A percentile compares a stretch with the other conserved stretches of the same genome.
Conservation (phyloP, 2,113 vertebrate species). For the Noturus placidus region DNA sequence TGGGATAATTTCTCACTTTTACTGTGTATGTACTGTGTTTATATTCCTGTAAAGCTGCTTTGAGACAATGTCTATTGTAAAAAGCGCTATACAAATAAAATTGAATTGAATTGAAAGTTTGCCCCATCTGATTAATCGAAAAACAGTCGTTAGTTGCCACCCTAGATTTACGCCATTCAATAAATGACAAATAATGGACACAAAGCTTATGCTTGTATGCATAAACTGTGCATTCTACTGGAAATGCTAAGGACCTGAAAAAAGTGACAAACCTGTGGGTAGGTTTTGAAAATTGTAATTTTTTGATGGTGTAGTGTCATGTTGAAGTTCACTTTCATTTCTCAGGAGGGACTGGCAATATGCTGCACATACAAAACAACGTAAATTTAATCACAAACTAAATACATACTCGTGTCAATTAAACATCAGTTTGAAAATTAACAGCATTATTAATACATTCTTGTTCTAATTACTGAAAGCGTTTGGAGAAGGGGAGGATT, state of each 20-base stretch:
- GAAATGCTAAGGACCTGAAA: neutral
- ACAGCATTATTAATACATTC: neutral
- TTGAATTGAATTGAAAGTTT: too few species aligned
- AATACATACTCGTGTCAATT: neutral
- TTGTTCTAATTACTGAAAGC: neutral
- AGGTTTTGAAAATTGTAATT: constrained; percentile 10
- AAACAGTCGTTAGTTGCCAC: too few species aligned
- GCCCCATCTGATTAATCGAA: too few species aligned
- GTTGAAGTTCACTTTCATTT: neutral
- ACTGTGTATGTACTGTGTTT: too few species aligned
- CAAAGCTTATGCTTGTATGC: neutral
- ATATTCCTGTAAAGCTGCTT: too few species aligned
- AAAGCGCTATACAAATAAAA: too few species aligned
- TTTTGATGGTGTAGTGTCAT: neutral
- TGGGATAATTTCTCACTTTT: too few species aligned
- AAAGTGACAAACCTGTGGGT: constrained; percentile 23
- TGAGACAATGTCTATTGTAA: too few species aligned
- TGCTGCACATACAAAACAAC: neutral
- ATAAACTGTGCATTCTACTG: neutral
- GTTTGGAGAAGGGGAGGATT: neutral
- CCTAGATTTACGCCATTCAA: neutral
- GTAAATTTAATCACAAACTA: neutral
- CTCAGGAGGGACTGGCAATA: neutral
- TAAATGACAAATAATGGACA: neutral
- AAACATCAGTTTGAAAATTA: neutral